Evolutionary conservation across 1,140 invertebrate species (phyloP), one percentile per base, ranked within the genome.

Genomic region (Plectrocnemia conspersa): DNA sequence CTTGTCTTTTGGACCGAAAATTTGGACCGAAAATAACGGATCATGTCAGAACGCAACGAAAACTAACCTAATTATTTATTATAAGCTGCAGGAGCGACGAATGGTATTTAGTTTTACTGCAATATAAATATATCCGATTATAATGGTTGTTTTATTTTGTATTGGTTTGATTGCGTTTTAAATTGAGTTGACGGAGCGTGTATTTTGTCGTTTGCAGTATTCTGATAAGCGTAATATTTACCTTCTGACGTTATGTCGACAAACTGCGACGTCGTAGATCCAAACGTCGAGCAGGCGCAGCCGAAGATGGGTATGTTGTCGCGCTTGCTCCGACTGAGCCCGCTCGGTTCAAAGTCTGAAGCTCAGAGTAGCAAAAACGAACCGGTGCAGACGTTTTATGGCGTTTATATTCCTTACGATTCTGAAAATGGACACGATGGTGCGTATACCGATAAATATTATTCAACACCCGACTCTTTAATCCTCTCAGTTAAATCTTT

Each of bases 351-450:
- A 3, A 59, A 59, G 47, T 48, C 44, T 16, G 58, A 55, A 32
- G 21, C 42, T 44, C 35, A 36, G 6, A n/a, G 22, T 1, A 24
- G 22, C 1, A 53, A 58, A 29, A 24, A 35, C 27, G 71, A 74
- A 29, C 66, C 71, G 1, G 62, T 64, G 9, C 64, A 59, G 2
- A 72, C 65, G 5, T 76, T 71, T 40, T 76, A 74, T 58, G 74
- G 71, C 46, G 73, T 76, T 7, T 76, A 72, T 56, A 74, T 76
- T 64, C 74, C 74, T 9, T 74, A 71, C 59, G 74, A 76, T 66
- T 69, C 71, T 3, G 74, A 72, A 54, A 72, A 72, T 59, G 72
- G 71, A 36, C 69, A 74, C 64, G 71, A 74, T 72, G 71, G 72
- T 76, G n/a, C 7, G 3, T 25, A 9, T 48, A 33, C 2, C 2